phyloP scores from a whole-genome alignment of 1,140 invertebrate species.

The Conus ventricosus region DNA sequence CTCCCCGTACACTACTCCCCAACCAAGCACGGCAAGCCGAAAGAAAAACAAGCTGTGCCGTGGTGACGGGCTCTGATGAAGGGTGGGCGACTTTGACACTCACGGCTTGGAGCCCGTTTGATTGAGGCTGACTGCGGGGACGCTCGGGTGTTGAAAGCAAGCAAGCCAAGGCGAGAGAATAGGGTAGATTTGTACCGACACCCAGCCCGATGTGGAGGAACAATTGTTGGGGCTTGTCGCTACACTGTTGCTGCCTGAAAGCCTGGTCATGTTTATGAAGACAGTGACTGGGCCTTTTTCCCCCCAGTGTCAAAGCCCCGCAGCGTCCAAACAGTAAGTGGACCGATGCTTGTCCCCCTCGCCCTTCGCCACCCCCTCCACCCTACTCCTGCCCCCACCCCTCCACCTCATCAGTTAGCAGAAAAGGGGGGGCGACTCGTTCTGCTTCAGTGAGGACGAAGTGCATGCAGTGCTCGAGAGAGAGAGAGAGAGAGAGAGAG shows the following conservation, averaged over 20 bases:
- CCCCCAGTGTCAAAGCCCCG: not conserved
- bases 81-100: constrained; percentile 32
- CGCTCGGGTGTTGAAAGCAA: constrained; percentile 31
- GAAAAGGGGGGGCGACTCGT: too few relatives aligned
- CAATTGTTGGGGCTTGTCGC: constrained; percentile 21
- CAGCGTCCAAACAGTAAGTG: constrained; percentile 31
- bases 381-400: not conserved
- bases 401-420: too few relatives aligned
- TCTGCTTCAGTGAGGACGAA: too few relatives aligned
- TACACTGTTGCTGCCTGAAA: not conserved
- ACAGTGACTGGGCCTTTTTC: constrained; percentile 16
- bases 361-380: not conserved
- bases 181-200: constrained; percentile 39
- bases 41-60: constrained; percentile 28
- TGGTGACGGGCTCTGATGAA: constrained; percentile 14
- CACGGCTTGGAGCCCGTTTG: not conserved
- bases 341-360: not conserved
- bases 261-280: constrained; percentile 26
- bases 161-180: constrained; percentile 1
- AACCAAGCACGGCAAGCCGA: not conserved
- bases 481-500: too few relatives aligned
- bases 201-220: not conserved
- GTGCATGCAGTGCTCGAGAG: too few relatives aligned
- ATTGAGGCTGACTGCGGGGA: constrained; percentile 30
- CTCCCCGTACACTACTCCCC: not conserved